Conservation (phyloP, 2,797 vertebrate genomes). For the Malurus leucopterus region DNA sequence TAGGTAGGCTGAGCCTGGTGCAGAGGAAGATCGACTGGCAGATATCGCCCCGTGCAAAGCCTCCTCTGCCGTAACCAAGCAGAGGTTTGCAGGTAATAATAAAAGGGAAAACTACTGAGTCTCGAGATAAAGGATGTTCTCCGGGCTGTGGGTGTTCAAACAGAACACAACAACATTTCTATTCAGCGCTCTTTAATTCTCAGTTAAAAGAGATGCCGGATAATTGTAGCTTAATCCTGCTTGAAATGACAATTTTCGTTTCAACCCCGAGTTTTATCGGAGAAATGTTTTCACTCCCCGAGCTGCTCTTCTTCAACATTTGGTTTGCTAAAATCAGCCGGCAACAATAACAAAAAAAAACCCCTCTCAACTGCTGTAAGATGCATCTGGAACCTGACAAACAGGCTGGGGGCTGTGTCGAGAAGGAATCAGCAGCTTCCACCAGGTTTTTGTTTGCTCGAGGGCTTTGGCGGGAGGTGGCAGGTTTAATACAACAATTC, state of each 20-base stretch:
- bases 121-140: slow-evolving; percentile 31
- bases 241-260: slow-evolving; percentile 25
- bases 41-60: not conserved
- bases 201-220: not conserved
- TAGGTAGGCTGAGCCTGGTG: not conserved
- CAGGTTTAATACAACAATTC: slow-evolving; percentile 17
- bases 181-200: slow-evolving; percentile 9
- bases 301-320: slow-evolving; percentile 26
- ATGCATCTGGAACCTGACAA: slow-evolving; percentile 42
- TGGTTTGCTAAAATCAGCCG: slow-evolving; percentile 13
- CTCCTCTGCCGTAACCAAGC: not conserved
- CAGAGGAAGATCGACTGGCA: slow-evolving; percentile 18
- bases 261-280: not conserved
- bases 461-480: not conserved
- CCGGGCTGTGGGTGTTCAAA: slow-evolving; percentile 38
- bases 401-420: not conserved
- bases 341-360: not conserved
- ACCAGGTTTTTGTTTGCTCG: slow-evolving; percentile 26
- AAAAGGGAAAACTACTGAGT: not conserved
- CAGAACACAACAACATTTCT: slow-evolving; percentile 28
- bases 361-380: not conserved
- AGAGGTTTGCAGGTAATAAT: not conserved
- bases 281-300: slow-evolving; percentile 21
- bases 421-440: slow-evolving; percentile 17
- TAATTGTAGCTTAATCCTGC: slow-evolving; percentile 36